A percentile compares a stretch with the other conserved stretches of the same genome.
Conservation (phyloP, 2,888 invertebrate genomes). For the Megastigmus dorsalis region DNA sequence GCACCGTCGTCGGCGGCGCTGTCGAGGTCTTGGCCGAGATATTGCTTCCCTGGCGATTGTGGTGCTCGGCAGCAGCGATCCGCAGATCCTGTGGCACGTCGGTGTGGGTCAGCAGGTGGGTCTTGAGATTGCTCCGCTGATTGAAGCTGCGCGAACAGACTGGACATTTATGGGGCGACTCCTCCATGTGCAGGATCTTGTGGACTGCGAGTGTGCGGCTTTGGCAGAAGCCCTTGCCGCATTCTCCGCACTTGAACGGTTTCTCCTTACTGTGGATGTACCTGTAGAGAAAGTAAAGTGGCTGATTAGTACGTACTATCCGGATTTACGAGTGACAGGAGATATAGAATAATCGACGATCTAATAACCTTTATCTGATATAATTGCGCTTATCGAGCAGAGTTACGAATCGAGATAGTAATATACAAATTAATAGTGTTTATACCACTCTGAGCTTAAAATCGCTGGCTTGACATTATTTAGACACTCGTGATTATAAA, state of each 20-base stretch:
- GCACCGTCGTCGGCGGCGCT: neutral
- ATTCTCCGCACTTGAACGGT: slow-evolving; percentile 97
- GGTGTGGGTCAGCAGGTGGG: slow-evolving; percentile 91
- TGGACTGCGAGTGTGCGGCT: slow-evolving; percentile 96
- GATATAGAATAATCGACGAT: too few species aligned
- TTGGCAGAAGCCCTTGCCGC: slow-evolving; percentile 99
- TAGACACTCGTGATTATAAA: too few species aligned
- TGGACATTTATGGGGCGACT: slow-evolving; percentile 94
- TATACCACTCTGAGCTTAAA: too few species aligned
- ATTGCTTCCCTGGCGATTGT: too few species aligned
- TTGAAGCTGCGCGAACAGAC: slow-evolving; percentile 93
- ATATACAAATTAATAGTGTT: too few species aligned
- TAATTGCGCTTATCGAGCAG: too few species aligned
- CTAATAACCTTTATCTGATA: too few species aligned
- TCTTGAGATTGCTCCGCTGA: slow-evolving; percentile 93
- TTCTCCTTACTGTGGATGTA: slow-evolving; percentile 99
- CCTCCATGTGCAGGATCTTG: slow-evolving; percentile 94
- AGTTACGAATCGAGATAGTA: too few species aligned
- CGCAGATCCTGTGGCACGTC: slow-evolving; percentile 77
- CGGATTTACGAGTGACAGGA: too few species aligned
- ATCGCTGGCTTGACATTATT: too few species aligned
- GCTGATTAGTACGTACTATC: too few species aligned
- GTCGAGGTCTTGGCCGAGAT: too few species aligned
- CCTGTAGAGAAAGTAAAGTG: slow-evolving; percentile 79
- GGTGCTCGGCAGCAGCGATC: slow-evolving; percentile 1